These are phyloP conservation scores for Whitmania pigra DNA, from an alignment of 1,140 invertebrate genomes.

Conservation along the genomic window DNA sequence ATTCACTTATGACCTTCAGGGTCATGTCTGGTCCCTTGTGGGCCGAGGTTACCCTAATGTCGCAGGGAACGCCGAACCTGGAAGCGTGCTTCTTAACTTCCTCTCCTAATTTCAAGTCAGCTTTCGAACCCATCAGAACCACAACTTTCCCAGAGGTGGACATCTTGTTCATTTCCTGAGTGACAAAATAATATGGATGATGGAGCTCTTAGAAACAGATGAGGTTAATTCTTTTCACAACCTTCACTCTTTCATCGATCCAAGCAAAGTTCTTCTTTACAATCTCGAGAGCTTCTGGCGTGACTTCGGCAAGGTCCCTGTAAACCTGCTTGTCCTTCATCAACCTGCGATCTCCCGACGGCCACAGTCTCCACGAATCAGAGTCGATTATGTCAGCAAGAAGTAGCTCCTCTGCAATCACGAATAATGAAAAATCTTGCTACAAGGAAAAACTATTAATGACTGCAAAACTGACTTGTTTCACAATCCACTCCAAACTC, in stretches of 20 bases:
- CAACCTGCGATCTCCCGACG: conserved; percentile 77
- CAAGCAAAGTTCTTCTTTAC: conserved; percentile 89
- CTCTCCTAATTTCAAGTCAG: conserved; percentile 63
- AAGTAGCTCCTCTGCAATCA: conserved; percentile 60
- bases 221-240: conserved; percentile 25
- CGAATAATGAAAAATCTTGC: too few relatives aligned
- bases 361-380: conserved; percentile 95
- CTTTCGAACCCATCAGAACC: conserved; percentile 82
- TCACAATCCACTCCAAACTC: conserved; percentile 61
- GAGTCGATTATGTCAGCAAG: conserved; percentile 93
- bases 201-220: too few relatives aligned
- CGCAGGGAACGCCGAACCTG: conserved; percentile 58
- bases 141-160: conserved; percentile 50
- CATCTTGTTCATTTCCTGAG: conserved; percentile 27
- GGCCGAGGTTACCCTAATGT: conserved; percentile 72
- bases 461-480: conserved; percentile 36
- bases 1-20: conserved; percentile 63
- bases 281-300: conserved; percentile 64
- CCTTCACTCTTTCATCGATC: conserved; percentile 70
- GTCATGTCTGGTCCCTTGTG: conserved; percentile 84
- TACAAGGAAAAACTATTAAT: too few relatives aligned
- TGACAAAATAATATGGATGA: neutral
- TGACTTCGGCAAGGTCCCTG: conserved; percentile 71
- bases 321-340: conserved; percentile 99
- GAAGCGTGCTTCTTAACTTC: conserved; percentile 56